Base-by-base conservation (phyloP, 1,140 invertebrate species). In the Panagrolaimus sp. region DNA sequence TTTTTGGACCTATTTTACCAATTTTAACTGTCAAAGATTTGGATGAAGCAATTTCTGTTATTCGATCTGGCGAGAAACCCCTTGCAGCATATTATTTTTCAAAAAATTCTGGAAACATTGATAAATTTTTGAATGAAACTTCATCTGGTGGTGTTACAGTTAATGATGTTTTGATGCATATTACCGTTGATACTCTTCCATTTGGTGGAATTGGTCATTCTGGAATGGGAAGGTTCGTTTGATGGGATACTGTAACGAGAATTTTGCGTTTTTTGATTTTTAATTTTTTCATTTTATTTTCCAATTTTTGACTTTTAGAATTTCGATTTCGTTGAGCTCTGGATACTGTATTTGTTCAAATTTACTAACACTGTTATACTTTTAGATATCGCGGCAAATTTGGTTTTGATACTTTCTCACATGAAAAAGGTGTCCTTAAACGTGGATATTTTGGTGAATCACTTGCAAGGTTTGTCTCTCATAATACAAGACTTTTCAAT, bases 351-450 rank as follows among this genome's bases (percentile, higher is more conserved):
- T 38, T 7, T 38, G 7, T 38, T 2, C 31, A 38, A 38, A 38
- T 38, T 38, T 38, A 4, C 7, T 38, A 38, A 38, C 2, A 38
- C 7, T 4, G 7, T 4, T 2, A 38, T 38, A 7, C n/a, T 38
- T 38, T 38, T 7, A 38, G 87, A 3, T 97, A 97, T 83, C 93
- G 96, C 85, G 94, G 95, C 53, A 91, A 91, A 84, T 88, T 87
- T 74, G 89, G 89, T 9, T 96, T 92, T 79, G 91, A 97, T 71
- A 92, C 91, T 0, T 98, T 98, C 83, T 89, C 90, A 5, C 93
- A 98, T 90, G 70, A 93, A 93, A 85, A 88, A 76, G 88, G 90
- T 57, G 89, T 89, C 73, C 85, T 96, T 0, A 42, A 78, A 23
- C 65, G 77, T n/a, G 67, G 71, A 23, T 79, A 77, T 51, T 77